Evolutionary conservation across 2,113 vertebrate species (phyloP).

Genomic region (Pomatorhinus ruficollis): DNA sequence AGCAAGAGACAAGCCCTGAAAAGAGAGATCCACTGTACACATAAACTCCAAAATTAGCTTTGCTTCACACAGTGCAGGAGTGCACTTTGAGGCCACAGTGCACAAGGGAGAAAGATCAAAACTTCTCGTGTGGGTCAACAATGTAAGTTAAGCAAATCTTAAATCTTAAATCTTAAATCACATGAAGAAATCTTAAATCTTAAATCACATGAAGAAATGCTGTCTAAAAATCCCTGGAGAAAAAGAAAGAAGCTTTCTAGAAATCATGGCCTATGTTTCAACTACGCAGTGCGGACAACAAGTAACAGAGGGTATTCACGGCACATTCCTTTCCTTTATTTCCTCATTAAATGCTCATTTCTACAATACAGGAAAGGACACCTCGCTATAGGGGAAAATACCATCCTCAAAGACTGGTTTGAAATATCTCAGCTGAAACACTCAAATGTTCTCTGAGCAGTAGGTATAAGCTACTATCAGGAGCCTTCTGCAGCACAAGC

Average conservation of each 20-base stretch:
- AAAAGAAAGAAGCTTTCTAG: not conserved
- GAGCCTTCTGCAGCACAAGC: not conserved
- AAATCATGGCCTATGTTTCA: not conserved
- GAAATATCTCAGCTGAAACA: not conserved
- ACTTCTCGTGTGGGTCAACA: not conserved
- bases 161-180: too few relatives aligned
- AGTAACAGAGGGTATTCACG: not conserved
- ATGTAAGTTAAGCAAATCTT: not conserved
- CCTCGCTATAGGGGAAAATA: not conserved
- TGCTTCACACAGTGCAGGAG: not conserved
- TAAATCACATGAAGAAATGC: not conserved
- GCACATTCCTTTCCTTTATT: not conserved
- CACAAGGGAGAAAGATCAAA: not conserved
- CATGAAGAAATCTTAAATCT: not conserved
- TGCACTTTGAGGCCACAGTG: rapidly evolving
- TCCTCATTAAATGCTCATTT: not conserved
- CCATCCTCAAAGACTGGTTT: not conserved
- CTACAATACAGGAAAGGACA: not conserved
- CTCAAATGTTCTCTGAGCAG: not conserved
- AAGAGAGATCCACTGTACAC: rapidly evolving
- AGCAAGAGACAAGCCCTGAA: not conserved
- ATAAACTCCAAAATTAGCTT: not conserved
- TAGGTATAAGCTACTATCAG: not conserved
- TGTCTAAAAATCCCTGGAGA: not conserved
- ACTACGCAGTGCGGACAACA: not conserved